A percentile compares a stretch with the other conserved stretches of the same genome.
Evolutionary conservation across 2,888 invertebrate species (phyloP).

Genomic region (Dynastes hyllus): DNA sequence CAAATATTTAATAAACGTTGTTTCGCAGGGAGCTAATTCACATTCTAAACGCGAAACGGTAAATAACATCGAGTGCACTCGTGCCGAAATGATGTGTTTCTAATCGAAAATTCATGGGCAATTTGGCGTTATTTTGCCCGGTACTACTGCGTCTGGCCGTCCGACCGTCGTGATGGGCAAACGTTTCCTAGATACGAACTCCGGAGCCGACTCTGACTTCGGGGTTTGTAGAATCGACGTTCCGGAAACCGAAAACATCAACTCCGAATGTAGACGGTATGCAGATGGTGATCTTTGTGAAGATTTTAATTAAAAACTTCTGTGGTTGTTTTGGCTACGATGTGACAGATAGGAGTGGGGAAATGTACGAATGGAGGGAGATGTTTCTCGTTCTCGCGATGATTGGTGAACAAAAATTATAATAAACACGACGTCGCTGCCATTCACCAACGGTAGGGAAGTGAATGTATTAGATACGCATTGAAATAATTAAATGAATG

Average conservation of each 20-base stretch:
- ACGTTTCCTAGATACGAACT: neutral
- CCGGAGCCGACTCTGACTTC: neutral
- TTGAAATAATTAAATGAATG: too few relatives aligned
- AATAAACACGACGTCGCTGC: too few relatives aligned
- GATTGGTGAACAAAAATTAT: too few relatives aligned
- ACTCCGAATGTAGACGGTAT: constrained; percentile 1
- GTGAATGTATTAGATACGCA: too few relatives aligned
- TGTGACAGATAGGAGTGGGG: constrained; percentile 8
- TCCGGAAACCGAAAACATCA: constrained; percentile 20
- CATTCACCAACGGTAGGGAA: too few relatives aligned
- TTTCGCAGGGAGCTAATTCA: constrained; percentile 52
- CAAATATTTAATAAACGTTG: constrained; percentile 56
- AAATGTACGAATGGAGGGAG: too few relatives aligned
- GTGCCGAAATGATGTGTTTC: constrained; percentile 49
- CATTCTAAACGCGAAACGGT: constrained; percentile 55
- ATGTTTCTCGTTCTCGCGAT: too few relatives aligned
- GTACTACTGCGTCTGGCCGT: neutral
- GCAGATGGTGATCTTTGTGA: constrained; percentile 25
- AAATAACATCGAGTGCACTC: constrained; percentile 53
- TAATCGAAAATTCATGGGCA: constrained; percentile 53
- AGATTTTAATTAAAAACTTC: constrained; percentile 28
- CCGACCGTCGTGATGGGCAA: constrained; percentile 3
- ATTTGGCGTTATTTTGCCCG: constrained; percentile 46
- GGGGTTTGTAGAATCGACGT: constrained; percentile 9
- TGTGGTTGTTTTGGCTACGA: constrained; percentile 11